phyloP scores from a whole-genome alignment of 2,113 vertebrate genomes.

The Pantherophis guttatus region DNA sequence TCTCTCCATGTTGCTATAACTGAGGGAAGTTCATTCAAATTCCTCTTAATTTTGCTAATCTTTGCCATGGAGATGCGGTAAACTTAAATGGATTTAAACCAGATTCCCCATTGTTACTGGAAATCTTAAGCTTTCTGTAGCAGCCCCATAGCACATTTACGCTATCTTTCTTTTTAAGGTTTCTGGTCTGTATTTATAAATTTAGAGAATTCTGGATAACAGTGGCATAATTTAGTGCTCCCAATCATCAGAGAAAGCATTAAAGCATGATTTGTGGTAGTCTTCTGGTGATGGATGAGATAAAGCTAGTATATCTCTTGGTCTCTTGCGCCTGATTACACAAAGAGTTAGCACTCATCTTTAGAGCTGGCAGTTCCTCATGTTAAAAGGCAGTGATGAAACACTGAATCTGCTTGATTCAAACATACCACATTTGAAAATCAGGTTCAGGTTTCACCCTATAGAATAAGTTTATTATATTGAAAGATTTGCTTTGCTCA shows the following conservation, averaged over 20 bases:
- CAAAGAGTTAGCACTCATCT: neutral
- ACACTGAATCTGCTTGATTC: rapidly evolving
- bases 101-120: conserved; percentile 30
- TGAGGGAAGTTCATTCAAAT: neutral
- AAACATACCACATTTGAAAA: neutral
- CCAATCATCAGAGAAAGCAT: conserved; percentile 39
- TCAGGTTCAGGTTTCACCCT: neutral
- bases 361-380: conserved; percentile 7
- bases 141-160: conserved; percentile 42
- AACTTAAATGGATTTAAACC: conserved; percentile 21
- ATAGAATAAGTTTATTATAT: too few relatives aligned
- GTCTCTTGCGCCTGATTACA: conserved; percentile 7
- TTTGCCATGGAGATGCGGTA: conserved; percentile 19
- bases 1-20: neutral
- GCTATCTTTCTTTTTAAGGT: conserved; percentile 39
- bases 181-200: conserved; percentile 45
- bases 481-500: rapidly evolving
- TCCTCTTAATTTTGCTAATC: conserved; percentile 12
- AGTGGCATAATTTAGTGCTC: conserved; percentile 49
- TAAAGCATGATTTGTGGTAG: conserved; percentile 41
- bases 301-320: conserved; percentile 35
- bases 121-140: conserved; percentile 45
- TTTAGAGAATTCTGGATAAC: conserved; percentile 33
- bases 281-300: conserved; percentile 46
- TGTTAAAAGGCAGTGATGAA: neutral